Conservation (phyloP, 1,140 invertebrate genomes). For the Bombus pascuorum region DNA sequence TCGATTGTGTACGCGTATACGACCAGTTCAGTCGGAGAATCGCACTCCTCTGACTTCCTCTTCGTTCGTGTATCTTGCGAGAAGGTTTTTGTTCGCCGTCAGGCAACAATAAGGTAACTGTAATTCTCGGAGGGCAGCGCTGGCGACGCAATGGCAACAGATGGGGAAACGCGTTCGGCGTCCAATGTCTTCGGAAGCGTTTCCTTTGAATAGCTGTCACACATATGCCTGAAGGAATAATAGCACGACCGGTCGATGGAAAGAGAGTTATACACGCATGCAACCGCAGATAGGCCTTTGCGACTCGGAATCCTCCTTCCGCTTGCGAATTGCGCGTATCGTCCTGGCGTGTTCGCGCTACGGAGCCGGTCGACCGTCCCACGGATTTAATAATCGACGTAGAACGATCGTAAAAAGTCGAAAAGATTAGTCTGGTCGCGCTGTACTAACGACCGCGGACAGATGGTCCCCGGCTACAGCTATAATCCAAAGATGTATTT, state of each 20-base stretch:
- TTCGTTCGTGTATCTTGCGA: slow-evolving; percentile 27
- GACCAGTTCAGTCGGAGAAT: background rate
- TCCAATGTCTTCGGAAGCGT: slow-evolving; percentile 73
- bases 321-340: background rate
- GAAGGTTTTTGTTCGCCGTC: slow-evolving; percentile 57
- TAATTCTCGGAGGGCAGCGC: slow-evolving; percentile 52
- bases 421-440: background rate
- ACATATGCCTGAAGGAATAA: slow-evolving; percentile 81
- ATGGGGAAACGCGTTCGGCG: slow-evolving; percentile 76
- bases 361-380: too few relatives aligned
- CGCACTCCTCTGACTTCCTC: background rate
- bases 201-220: slow-evolving; percentile 77
- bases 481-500: too few relatives aligned
- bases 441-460: slow-evolving; percentile 12
- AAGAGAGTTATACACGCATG: slow-evolving; percentile 70
- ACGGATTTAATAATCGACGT: too few relatives aligned
- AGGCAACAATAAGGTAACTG: slow-evolving; percentile 67
- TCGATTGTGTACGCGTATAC: background rate
- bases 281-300: slow-evolving; percentile 68
- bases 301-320: slow-evolving; percentile 58
- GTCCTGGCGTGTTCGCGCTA: background rate
- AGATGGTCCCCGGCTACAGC: slow-evolving; percentile 15
- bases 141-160: slow-evolving; percentile 69
- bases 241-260: slow-evolving; percentile 69
- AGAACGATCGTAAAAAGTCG: too few relatives aligned